phyloP scores from a whole-genome alignment of 2,797 vertebrate species.

The Takifugu rubripes region DNA sequence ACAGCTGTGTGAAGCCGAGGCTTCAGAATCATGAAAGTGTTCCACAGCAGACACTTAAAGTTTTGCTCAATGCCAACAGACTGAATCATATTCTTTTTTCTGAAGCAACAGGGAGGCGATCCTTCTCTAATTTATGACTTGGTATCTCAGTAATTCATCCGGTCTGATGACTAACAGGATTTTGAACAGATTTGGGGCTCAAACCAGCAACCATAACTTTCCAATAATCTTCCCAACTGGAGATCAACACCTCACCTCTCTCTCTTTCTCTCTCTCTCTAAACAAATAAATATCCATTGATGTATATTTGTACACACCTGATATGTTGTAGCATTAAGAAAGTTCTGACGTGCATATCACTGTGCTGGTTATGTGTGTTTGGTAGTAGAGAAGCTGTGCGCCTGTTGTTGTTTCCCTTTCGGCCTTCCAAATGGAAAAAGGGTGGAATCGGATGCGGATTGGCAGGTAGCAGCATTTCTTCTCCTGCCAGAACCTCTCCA shows the following conservation, averaged over 20 bases:
- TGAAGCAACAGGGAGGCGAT: no score
- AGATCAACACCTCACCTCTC: slow-evolving; percentile 19
- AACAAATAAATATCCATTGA: not conserved
- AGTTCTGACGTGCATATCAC: not conserved
- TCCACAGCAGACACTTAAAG: no score
- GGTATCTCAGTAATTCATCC: no score
- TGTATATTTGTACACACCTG: not conserved
- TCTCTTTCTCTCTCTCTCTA: not conserved
- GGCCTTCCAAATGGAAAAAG: slow-evolving; percentile 21
- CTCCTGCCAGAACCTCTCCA: not conserved
- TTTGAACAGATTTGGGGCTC: no score
- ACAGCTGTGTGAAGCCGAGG: no score
- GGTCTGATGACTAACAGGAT: no score
- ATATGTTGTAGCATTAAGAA: not conserved
- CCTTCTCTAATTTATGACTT: no score
- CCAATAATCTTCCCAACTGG: not conserved
- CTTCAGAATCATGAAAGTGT: no score
- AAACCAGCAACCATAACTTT: no score
- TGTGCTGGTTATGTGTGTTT: slow-evolving; percentile 22
- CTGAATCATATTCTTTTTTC: no score
- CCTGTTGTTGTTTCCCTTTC: not conserved
- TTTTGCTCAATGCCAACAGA: no score
- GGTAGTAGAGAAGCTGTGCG: not conserved
- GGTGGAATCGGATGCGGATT: not conserved
- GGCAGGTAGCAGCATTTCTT: not conserved